Conservation (phyloP, 2,888 invertebrate genomes). For the Drosophila hamatofila region DNA sequence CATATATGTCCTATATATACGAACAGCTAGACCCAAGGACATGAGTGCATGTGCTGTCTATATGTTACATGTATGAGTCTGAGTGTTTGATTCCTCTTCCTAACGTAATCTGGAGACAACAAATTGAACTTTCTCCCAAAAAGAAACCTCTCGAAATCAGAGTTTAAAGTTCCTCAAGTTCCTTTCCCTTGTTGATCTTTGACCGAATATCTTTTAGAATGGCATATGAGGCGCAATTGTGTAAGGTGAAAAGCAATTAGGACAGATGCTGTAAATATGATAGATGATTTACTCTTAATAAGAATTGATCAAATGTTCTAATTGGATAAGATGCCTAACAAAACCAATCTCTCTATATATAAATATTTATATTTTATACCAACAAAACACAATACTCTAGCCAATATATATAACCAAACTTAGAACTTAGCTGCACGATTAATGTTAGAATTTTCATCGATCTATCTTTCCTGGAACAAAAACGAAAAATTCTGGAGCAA, state of each 20-base stretch:
- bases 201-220: conserved; percentile 26
- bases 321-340: conserved; percentile 46
- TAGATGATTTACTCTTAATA: conserved; percentile 11
- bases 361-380: conserved; percentile 14
- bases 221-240: conserved; percentile 50
- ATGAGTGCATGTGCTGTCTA: conserved; percentile 63
- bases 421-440: conserved; percentile 85
- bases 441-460: conserved; percentile 92
- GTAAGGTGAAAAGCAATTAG: conserved; percentile 43
- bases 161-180: conserved; percentile 39
- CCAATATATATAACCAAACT: conserved; percentile 39
- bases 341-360: conserved; percentile 27
- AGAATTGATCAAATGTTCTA: conserved; percentile 9
- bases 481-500: conserved; percentile 88
- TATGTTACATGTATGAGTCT: conserved; percentile 24
- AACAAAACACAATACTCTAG: conserved; percentile 48
- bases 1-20: neutral
- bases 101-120: conserved; percentile 29
- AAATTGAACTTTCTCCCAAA: conserved; percentile 25
- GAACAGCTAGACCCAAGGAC: conserved; percentile 24
- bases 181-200: conserved; percentile 62
- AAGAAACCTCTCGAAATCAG: conserved; percentile 28
- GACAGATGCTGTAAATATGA: conserved; percentile 44
- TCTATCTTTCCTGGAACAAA: conserved; percentile 92
- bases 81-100: conserved; percentile 8